Percentiles rank a stretch among this genome's conserved stretches.
Evolutionary conservation across 2,113 vertebrate genomes (phyloP).

Genomic region (Hipposideros armiger): DNA sequence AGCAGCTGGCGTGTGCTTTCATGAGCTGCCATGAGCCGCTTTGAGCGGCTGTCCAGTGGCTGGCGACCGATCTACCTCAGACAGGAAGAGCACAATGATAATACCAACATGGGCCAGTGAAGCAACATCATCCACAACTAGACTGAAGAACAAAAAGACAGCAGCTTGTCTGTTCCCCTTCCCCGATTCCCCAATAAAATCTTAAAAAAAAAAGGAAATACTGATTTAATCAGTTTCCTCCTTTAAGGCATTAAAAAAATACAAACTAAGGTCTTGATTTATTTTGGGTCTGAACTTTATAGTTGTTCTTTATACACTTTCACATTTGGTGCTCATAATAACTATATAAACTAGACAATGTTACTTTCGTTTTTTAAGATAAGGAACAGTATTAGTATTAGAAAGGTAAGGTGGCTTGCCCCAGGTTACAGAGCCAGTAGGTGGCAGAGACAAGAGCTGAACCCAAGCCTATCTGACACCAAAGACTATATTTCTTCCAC

Average conservation of each 20-base stretch:
- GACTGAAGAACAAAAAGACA: no score
- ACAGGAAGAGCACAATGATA: no score
- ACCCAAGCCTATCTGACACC: not conserved
- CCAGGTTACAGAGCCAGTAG: not conserved
- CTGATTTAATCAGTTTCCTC: not conserved
- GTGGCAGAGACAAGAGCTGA: not conserved
- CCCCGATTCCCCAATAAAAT: not conserved
- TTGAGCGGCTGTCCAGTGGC: no score
- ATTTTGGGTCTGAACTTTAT: not conserved
- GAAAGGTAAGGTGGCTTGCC: not conserved
- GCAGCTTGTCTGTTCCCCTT: no score
- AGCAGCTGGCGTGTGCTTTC: no score
- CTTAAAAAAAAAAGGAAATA: not conserved
- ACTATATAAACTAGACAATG: not conserved
- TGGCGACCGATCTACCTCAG: no score
- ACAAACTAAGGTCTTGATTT: not conserved
- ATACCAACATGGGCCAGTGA: no score
- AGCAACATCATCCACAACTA: no score
- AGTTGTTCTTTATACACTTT: not conserved
- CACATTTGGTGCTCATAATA: conserved; percentile 4
- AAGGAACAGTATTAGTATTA: not conserved
- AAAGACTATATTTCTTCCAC: not conserved
- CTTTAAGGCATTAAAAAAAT: conserved; percentile 36
- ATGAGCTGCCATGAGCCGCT: no score
- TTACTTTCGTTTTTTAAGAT: not conserved